phyloP scores from a whole-genome alignment of 2,113 vertebrate genomes.

The Phainopepla nitens region DNA sequence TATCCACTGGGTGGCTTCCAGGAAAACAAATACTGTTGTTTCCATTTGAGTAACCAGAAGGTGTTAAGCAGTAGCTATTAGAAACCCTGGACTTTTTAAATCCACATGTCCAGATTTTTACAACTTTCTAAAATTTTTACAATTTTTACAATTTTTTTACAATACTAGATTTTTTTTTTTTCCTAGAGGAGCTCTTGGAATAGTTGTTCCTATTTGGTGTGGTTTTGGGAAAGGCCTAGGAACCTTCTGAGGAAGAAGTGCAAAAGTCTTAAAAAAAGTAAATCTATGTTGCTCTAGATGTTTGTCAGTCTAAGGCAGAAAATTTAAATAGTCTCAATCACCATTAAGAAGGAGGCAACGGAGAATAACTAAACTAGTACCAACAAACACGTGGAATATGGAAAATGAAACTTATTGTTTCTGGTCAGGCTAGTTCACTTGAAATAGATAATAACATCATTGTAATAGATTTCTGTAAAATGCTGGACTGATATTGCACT shows the following conservation, averaged over 20 bases:
- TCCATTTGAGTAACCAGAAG: not conserved
- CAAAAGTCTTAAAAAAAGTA: not conserved
- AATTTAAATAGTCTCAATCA: not conserved
- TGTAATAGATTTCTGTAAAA: not conserved
- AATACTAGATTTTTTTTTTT: not conserved
- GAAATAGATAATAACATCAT: rapidly evolving
- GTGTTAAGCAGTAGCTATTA: not conserved
- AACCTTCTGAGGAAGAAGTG: not conserved
- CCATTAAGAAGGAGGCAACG: not conserved
- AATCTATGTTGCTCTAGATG: not conserved
- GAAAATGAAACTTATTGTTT: not conserved
- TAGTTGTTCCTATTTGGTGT: not conserved
- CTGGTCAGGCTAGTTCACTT: not conserved
- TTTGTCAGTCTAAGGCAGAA: not conserved
- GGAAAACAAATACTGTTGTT: not conserved
- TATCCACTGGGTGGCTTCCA: not conserved
- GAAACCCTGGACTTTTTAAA: not conserved
- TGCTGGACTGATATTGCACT: not conserved
- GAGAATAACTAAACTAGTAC: not conserved
- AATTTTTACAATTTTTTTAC: too few relatives aligned
- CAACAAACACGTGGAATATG: not conserved
- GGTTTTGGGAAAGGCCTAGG: not conserved
- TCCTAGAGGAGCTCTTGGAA: not conserved
- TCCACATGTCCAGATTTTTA: rapidly evolving
- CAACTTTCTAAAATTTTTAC: too few relatives aligned